Base-by-base conservation (phyloP, 2,797 vertebrate genomes). In the Dermochelys coriacea region DNA sequence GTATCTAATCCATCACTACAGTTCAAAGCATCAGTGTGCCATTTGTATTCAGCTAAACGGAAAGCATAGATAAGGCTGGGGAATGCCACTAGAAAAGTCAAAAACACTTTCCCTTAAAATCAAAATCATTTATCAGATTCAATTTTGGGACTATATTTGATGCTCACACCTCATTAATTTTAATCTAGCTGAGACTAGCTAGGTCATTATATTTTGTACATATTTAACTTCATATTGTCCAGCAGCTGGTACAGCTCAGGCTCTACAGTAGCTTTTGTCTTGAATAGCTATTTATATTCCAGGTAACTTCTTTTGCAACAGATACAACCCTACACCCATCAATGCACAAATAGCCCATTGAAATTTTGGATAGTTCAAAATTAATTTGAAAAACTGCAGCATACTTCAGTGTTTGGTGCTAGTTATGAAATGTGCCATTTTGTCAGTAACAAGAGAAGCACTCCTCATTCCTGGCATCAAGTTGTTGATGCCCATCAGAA, bases 281-380 rank as follows among this genome's bases (percentile, higher is more conserved):
- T 91, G 86, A 85, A 57, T 59, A 47, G 15, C 0, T 50, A 34
- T 50, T 78, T 49, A 86, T 31, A 54, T 57, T 23, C 12, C 50
- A 61, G 6, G 68, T 45, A 83, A 25, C 80, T 89, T 55, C 1
- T 0, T 0, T 79, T n/a, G 23, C 11, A 34, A 6, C 1, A 0
- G 34, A 29, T 77, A 25, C 6, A 29, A 29, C 27, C 8, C 8
- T 77, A 47, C 23, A 18, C 4, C 74, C 25, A 77, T 47, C 74
- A 49, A 49, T 77, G 12, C 25, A 77, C 25, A 49, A 47, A 77
- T 49, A 49, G 37, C 21, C 41, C 19, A 41, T 37, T 47, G 45
- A 77, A 18, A 27, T 49, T 15, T 49, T 4, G 15, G 27, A 77
- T 49, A 74, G n/a, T 45, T 45, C 5, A 11, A 74, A 74, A 41